These are phyloP conservation scores for Lota lota DNA, from an alignment of 2,113 vertebrate species.

Conservation along the genomic window DNA sequence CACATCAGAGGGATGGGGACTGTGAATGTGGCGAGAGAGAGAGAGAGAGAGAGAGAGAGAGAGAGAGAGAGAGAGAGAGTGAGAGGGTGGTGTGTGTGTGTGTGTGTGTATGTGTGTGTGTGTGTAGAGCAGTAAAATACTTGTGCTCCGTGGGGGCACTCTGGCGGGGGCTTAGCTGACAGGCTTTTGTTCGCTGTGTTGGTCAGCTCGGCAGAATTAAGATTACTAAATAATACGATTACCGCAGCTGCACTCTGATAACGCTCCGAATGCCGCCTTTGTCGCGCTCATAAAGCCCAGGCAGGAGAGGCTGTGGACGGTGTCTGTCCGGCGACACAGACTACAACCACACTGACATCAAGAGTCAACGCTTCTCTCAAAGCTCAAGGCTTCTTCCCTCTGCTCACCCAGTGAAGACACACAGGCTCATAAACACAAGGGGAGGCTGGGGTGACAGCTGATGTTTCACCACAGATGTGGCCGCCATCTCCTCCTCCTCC, in stretches of 20 bases:
- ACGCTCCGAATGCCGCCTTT: conserved; percentile 51
- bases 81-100: too few relatives aligned
- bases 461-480: too few relatives aligned
- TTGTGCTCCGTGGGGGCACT: conserved; percentile 58
- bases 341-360: too few relatives aligned
- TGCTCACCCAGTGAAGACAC: too few relatives aligned
- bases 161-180: conserved; percentile 65
- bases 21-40: conserved; percentile 38
- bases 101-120: conserved; percentile 1
- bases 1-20: conserved; percentile 31
- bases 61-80: too few relatives aligned
- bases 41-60: conserved; percentile 29
- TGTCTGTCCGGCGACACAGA: not conserved
- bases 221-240: conserved; percentile 74
- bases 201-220: conserved; percentile 66
- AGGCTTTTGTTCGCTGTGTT: conserved; percentile 59
- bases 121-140: conserved; percentile 59
- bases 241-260: conserved; percentile 63
- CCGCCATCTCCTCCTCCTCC: too few relatives aligned
- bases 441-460: too few relatives aligned
- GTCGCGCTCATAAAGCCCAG: conserved; percentile 44
- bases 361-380: too few relatives aligned
- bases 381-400: too few relatives aligned
- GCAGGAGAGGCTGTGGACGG: conserved; percentile 30
- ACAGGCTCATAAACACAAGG: too few relatives aligned